Base-by-base conservation (phyloP, 2,113 vertebrate species). In the Bubo bubo region DNA sequence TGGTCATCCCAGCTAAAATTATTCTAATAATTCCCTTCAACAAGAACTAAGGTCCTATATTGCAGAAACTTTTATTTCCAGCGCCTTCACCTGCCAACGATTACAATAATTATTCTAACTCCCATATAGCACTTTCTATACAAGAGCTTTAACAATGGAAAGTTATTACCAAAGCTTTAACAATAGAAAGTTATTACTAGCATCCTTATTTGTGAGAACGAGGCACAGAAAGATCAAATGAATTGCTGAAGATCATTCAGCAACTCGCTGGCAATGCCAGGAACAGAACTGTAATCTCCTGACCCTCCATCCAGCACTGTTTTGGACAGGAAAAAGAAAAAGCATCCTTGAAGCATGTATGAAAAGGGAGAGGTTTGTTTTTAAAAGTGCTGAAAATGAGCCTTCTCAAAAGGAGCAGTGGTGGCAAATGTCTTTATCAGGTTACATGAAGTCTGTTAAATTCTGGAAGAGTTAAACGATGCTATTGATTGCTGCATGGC, bases 171-270 rank as follows among this genome's bases (percentile, higher is more conserved):
- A 86, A 71, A 70, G 90, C 88, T 58, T 82, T 89, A 94, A 95
- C 95, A 97, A 97, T 91, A 20, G 83, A 35, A 95, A 90, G 80
- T 95, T 89, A 96, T 95, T 95, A 94, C 95, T 87, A 87, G 87
- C 74, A 82, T 85, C 86, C 86, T 89, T 94, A 94, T 95, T 95
- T 89, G 95, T 3, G 49, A 96, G 93, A 93, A 81, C 1, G 26
- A 94, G 81, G 80, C 2, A 0, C 80, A 87, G 84, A 64, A 68
- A 96, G 90, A 95, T 91, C 90, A 95, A 96, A 95, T 11, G 5
- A 94, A 91, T 90, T 66, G 80, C 77, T 87, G 73, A 58, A 58
- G 95, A 96, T 93, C 80, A 79, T 68, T 92, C 96, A 93, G 80
- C 52, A 70, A 56, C 74, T 90, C 3, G 0, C 49, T 19, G 74